Evolutionary conservation across 2,113 vertebrate genomes (phyloP).

Genomic region (Ptilorrhoa leucosticta): DNA sequence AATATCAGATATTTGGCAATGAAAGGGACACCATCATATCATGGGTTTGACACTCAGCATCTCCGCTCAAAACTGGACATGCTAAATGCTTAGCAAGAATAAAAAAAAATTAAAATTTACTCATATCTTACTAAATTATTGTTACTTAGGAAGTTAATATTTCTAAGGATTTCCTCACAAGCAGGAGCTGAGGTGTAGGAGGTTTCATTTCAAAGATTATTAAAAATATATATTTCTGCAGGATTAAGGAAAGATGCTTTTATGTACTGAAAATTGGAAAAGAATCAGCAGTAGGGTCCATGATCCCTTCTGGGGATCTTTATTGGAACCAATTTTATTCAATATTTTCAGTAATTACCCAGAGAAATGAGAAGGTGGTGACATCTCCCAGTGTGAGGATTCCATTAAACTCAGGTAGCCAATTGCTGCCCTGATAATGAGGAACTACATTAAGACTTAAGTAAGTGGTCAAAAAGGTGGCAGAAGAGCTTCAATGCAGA

Average conservation of each 20-base stretch:
- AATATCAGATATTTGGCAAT: background rate
- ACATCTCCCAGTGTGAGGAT: background rate
- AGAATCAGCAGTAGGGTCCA: background rate
- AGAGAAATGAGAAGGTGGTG: background rate
- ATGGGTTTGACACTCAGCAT: background rate
- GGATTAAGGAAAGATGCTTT: background rate
- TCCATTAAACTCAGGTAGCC: background rate
- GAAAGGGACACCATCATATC: background rate
- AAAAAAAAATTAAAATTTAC: background rate
- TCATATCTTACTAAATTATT: background rate
- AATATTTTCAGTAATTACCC: background rate
- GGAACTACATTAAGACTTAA: background rate
- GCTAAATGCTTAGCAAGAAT: background rate
- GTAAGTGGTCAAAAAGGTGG: background rate
- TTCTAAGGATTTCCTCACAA: background rate
- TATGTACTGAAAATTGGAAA: background rate
- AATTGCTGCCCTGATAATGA: background rate
- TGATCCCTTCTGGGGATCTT: background rate
- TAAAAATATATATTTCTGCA: background rate
- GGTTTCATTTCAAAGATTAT: background rate
- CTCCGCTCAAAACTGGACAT: background rate
- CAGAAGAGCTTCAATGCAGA: background rate
- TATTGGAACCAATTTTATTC: background rate
- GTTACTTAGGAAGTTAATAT: background rate
- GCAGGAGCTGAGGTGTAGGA: background rate